Evolutionary conservation across 2,113 vertebrate species (phyloP).

Genomic region (Lepidothrix coronata): DNA sequence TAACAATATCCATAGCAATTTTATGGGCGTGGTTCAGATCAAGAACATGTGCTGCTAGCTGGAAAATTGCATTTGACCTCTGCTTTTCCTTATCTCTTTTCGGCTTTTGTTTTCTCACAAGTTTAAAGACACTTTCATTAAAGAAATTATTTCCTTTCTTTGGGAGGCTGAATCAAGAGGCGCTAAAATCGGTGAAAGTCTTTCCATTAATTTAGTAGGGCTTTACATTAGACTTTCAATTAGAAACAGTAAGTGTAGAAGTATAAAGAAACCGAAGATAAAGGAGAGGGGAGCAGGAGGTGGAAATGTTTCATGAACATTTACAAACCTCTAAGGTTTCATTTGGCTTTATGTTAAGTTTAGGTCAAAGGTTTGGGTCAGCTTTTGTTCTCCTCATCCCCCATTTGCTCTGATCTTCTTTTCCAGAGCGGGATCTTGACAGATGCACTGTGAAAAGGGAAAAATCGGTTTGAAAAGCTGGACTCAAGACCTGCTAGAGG

Average conservation of each 20-base stretch:
- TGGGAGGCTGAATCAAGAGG: neutral
- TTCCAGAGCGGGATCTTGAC: neutral
- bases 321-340: constrained; percentile 67
- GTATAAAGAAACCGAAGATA: constrained; percentile 49
- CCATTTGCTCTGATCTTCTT: constrained; percentile 47
- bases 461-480: constrained; percentile 23
- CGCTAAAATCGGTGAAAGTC: neutral
- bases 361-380: constrained; percentile 54
- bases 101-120: neutral
- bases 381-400: constrained; percentile 42
- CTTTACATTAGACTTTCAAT: constrained; percentile 24
- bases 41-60: neutral
- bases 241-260: constrained; percentile 46
- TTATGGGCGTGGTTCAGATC: neutral
- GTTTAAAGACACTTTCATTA: constrained; percentile 21
- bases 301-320: constrained; percentile 45
- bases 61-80: constrained; percentile 37
- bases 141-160: constrained; percentile 45
- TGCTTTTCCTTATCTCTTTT: constrained; percentile 26
- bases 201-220: neutral
- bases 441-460: constrained; percentile 31
- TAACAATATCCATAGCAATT: constrained; percentile 8
- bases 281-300: constrained; percentile 10
- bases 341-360: constrained; percentile 54
- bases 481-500: neutral